Conservation (phyloP, 2,113 vertebrate species). For the human (Homo sapiens) region GRCh38 chr4:138684501-138685000, state of each 20-base stretch:
- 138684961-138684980: fast-evolving
- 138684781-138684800: neutral
- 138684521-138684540: neutral
- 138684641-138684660: too few species aligned
- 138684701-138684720: neutral
- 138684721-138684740: neutral
- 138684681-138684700: neutral
- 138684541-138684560: neutral
- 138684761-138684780: neutral
- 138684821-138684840: neutral
- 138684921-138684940: fast-evolving
- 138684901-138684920: neutral
- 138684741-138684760: neutral
- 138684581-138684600: neutral
- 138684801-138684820: neutral
- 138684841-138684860: neutral
- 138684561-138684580: neutral
- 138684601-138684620: neutral
- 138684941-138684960: neutral
- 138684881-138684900: neutral
- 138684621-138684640: neutral
- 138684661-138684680: too few species aligned
- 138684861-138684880: neutral
- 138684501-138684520: neutral
- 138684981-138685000: fast-evolving